Base-by-base conservation (phyloP, 2,797 vertebrate genomes). In the Crotalus adamanteus region DNA sequence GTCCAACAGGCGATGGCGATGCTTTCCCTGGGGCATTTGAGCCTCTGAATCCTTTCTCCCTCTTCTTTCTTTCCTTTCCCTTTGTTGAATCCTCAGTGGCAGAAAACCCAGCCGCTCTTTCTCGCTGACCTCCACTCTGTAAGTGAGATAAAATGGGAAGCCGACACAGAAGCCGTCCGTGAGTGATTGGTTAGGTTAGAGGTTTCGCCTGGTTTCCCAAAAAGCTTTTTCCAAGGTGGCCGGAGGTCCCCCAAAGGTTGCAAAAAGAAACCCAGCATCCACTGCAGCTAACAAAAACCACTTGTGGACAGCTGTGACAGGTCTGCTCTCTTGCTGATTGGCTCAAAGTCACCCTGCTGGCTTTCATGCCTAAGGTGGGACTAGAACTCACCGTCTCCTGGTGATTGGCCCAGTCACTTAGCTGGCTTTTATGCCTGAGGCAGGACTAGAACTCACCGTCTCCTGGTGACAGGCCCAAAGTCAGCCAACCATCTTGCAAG, bases 151-250 rank as follows among this genome's bases (percentile, higher is more conserved):
- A 37, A 20, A 78, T 3, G 31, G 3, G 65, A 73, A 73, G n/a
- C n/a, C 6, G 65, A 16, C 5, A 31, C 6, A 3, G n/a, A 20
- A 59, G 2, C 0, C 31, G 2, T 6, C 16, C 65, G 9, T 9
- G 8, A 42, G 69, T 9, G 69, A 20, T 20, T 3, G 31, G 69
- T 9, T 37, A 37, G 31, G 69, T 9, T 37, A 37, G 69, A 18
- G 0, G 14, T 73, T 20, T 20, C 0, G 14, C 7, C 18, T 0
- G 16, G 69, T 78, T 20, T 42, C 69, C 7, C 16, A 8, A 78
- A 73, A 37, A 22, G 31, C n/a, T 18, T 69, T 31, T 31, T 31
- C n/a, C 28, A 69, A 69, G n/a, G 6, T 31, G 63, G 63, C 63
- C 5, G 3, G 3, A 3, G 25, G 26, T 28, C 61, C 25, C 63